Conservation (phyloP, 1,140 invertebrate genomes). For the Pogonomyrmex californicus region DNA sequence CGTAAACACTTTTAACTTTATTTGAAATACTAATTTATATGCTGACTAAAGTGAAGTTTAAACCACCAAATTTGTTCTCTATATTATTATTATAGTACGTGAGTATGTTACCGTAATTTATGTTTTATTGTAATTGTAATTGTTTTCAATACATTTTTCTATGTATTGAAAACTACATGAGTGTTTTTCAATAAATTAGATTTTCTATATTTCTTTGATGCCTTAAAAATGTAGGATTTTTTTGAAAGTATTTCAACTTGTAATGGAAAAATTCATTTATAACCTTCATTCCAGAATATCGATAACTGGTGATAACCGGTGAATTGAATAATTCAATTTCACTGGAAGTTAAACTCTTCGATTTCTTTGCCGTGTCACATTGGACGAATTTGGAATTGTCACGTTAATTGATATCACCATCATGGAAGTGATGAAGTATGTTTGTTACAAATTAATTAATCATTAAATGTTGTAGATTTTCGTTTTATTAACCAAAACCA, state of each 20-base stretch:
- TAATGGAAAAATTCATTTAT: not conserved
- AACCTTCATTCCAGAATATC: not conserved
- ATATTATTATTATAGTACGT: too few species aligned
- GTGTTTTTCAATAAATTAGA: not conserved
- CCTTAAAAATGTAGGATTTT: not conserved
- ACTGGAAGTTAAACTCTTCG: not conserved
- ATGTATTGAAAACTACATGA: not conserved
- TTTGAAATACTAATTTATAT: not conserved
- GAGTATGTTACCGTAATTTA: too few species aligned
- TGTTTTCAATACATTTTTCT: not conserved
- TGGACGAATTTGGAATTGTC: not conserved
- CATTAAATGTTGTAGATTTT: not conserved
- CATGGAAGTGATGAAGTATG: not conserved
- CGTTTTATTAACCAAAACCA: too few species aligned
- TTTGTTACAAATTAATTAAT: slow-evolving; percentile 3
- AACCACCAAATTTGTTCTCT: not conserved
- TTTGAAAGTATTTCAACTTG: not conserved
- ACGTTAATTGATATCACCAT: not conserved
- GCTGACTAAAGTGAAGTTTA: not conserved
- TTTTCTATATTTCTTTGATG: not conserved
- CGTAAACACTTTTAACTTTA: not conserved
- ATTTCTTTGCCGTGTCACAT: not conserved
- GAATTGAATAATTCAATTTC: slow-evolving; percentile 36
- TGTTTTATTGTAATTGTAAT: too few species aligned
- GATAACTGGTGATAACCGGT: not conserved